These are phyloP conservation scores for Chironomus tepperi DNA, from an alignment of 1,140 invertebrate species.

Conservation along the genomic window DNA sequence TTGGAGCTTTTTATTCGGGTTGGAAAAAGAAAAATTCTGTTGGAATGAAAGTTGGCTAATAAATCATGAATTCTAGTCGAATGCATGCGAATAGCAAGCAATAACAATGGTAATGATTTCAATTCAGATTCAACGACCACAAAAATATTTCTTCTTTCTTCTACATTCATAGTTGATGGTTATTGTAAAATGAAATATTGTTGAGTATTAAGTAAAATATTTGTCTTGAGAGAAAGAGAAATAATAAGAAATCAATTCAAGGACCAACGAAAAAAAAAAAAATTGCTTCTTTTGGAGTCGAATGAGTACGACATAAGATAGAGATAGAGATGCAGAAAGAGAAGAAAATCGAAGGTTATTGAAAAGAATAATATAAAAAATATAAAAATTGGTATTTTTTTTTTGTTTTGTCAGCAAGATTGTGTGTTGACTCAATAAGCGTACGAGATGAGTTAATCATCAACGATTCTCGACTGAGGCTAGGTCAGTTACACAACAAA, in stretches of 20 bases:
- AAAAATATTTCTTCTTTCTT: too few species aligned
- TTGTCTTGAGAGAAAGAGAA: too few species aligned
- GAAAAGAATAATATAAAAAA: background rate
- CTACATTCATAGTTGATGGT: too few species aligned
- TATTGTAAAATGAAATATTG: background rate
- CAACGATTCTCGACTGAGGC: background rate
- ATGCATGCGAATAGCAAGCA: background rate
- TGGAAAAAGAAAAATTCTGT: background rate
- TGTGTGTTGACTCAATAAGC: slow-evolving; percentile 1
- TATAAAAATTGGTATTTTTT: background rate
- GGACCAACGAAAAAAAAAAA: too few species aligned
- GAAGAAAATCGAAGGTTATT: slow-evolving; percentile 7
- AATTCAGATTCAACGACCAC: too few species aligned
- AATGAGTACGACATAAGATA: background rate
- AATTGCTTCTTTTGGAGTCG: slow-evolving; percentile 4
- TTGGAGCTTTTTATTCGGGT: background rate
- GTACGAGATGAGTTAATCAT: slow-evolving; percentile 20
- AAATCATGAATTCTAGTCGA: slow-evolving; percentile 2
- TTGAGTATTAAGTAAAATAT: background rate
- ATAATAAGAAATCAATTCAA: background rate
- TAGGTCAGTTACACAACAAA: slow-evolving; percentile 15
- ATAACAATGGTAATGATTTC: background rate
- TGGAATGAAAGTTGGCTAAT: background rate
- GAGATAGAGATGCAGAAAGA: background rate
- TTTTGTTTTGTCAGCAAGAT: background rate